These are phyloP conservation scores for Calypte anna DNA, from an alignment of 2,113 vertebrate species.

Conservation along the genomic window DNA sequence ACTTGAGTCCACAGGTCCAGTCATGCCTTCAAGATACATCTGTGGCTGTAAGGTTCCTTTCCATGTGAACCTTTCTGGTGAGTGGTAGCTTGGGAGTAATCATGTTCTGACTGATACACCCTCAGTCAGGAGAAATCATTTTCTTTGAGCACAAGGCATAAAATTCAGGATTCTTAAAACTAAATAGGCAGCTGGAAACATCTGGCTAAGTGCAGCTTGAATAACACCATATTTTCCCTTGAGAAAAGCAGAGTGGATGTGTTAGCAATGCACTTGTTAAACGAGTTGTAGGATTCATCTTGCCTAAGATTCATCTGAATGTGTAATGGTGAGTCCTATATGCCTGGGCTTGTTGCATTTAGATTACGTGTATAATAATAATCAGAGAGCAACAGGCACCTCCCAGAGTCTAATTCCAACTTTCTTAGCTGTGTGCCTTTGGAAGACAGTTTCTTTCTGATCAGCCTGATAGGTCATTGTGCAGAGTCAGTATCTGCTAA, in stretches of 20 bases:
- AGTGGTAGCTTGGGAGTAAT: neutral
- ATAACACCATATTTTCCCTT: constrained; percentile 11
- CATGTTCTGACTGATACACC: neutral
- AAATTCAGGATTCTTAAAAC: neutral
- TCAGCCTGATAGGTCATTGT: neutral
- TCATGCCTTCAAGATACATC: neutral
- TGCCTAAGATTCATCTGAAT: constrained; percentile 50
- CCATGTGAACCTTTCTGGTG: neutral
- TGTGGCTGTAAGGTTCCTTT: neutral
- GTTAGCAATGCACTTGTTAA: constrained; percentile 54
- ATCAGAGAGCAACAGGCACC: constrained; percentile 19
- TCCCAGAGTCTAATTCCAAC: neutral
- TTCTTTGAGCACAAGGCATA: neutral
- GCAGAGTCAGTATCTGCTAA: too few relatives aligned
- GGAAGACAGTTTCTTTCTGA: neutral
- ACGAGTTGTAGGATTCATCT: constrained; percentile 37
- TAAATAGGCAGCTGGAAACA: neutral
- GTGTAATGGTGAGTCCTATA: neutral
- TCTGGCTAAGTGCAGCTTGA: neutral
- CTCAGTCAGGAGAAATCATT: neutral
- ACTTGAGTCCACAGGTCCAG: neutral
- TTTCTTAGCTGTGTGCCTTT: neutral
- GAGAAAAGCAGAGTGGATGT: constrained; percentile 33
- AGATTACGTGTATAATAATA: neutral
- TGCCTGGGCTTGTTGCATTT: constrained; percentile 20